Conservation (phyloP, 2,113 vertebrate species). For the Pogonocichla stellata region DNA sequence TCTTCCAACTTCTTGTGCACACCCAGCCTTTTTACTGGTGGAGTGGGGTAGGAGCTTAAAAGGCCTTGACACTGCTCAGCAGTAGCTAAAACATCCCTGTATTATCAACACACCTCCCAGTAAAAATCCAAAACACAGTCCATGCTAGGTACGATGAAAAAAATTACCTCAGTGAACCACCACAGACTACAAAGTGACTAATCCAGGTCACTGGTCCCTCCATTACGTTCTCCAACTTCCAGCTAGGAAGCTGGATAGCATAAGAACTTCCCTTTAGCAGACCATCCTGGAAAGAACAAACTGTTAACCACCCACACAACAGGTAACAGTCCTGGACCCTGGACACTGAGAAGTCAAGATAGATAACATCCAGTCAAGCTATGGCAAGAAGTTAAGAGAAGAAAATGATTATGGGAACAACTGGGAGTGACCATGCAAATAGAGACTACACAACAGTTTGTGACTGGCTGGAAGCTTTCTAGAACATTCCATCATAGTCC, state of each 20-base stretch:
- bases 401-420: too few relatives aligned
- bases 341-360: too few relatives aligned
- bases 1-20: neutral
- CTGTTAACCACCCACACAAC: too few relatives aligned
- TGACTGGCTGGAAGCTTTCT: too few relatives aligned
- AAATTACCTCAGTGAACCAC: neutral
- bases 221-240: neutral
- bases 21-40: accelerated
- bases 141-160: neutral
- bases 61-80: neutral
- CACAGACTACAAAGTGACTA: neutral
- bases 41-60: neutral
- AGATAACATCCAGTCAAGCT: too few relatives aligned
- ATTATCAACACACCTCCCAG: neutral
- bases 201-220: neutral
- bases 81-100: neutral
- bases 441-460: too few relatives aligned
- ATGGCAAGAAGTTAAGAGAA: too few relatives aligned
- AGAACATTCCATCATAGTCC: too few relatives aligned
- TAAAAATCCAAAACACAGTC: neutral
- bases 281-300: too few relatives aligned
- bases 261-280: neutral
- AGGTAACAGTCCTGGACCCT: too few relatives aligned
- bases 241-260: neutral
- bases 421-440: too few relatives aligned